Evolutionary conservation across 2,113 vertebrate species (phyloP).

Genomic region (Cephalopholis sonnerati): DNA sequence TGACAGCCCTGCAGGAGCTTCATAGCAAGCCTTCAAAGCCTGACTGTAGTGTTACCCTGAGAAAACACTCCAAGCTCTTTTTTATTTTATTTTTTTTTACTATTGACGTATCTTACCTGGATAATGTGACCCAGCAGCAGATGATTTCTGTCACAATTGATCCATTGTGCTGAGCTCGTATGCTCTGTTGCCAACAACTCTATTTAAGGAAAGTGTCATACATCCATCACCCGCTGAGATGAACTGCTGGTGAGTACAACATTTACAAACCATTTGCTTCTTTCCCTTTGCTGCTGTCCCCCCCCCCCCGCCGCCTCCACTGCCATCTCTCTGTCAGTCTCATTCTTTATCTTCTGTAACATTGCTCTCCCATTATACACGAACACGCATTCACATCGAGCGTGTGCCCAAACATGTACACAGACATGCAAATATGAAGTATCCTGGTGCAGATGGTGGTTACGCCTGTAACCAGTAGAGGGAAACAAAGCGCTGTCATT

Average conservation of each 20-base stretch:
- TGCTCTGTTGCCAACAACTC: slow-evolving; percentile 46
- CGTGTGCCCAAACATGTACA: background rate
- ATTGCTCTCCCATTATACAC: background rate
- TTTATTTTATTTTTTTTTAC: background rate
- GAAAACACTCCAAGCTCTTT: slow-evolving; percentile 35
- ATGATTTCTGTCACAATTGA: slow-evolving; percentile 66
- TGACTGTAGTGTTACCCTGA: slow-evolving; percentile 49
- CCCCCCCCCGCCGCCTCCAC: background rate
- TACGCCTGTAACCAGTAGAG: slow-evolving; percentile 76
- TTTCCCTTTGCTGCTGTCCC: slow-evolving; percentile 12
- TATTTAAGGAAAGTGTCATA: slow-evolving; percentile 49
- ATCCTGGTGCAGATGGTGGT: slow-evolving; percentile 34
- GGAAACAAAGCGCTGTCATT: slow-evolving; percentile 77
- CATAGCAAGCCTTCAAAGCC: slow-evolving; percentile 50
- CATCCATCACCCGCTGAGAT: slow-evolving; percentile 56
- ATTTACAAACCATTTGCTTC: slow-evolving; percentile 58
- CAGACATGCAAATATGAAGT: slow-evolving; percentile 34
- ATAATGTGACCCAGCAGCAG: slow-evolving; percentile 47
- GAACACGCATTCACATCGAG: background rate
- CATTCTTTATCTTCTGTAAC: background rate
- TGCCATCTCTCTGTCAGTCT: slow-evolving; percentile 17
- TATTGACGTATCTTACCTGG: slow-evolving; percentile 43
- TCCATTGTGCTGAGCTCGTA: slow-evolving; percentile 42
- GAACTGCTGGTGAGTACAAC: slow-evolving; percentile 43
- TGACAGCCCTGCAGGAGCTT: slow-evolving; percentile 64